These are phyloP conservation scores for Grammomys dolichurus DNA, from an alignment of 2,113 vertebrate species.

Conservation along the genomic window DNA sequence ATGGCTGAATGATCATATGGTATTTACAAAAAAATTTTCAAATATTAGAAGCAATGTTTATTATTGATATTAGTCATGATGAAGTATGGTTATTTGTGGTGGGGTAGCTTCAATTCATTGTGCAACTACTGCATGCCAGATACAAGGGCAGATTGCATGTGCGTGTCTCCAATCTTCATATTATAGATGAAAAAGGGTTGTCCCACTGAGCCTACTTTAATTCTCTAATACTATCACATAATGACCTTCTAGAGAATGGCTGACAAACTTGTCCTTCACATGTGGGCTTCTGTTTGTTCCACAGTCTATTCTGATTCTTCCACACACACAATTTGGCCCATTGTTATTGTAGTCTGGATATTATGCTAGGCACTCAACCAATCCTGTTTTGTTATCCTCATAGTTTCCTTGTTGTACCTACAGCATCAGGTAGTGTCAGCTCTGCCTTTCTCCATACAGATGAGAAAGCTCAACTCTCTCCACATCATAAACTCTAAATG, in stretches of 20 bases:
- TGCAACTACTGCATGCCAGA: neutral
- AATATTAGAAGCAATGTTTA: neutral
- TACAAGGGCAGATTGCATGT: neutral
- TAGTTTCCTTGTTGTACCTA: neutral
- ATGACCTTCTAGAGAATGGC: neutral
- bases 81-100: neutral
- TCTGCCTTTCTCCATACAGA: neutral
- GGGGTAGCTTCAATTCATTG: neutral
- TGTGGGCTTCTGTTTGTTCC: neutral
- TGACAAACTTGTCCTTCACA: neutral
- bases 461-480: neutral
- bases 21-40: neutral
- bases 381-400: neutral
- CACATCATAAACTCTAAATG: neutral
- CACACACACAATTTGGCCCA: neutral
- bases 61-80: neutral
- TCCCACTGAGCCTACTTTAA: neutral
- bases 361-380: neutral
- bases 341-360: neutral
- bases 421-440: neutral
- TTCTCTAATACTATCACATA: neutral
- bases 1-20: neutral
- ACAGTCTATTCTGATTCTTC: neutral
- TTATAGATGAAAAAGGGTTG: neutral
- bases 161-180: neutral